Evolutionary conservation across 2,888 invertebrate species (phyloP).

Genomic region (Tinea pellionella): DNA sequence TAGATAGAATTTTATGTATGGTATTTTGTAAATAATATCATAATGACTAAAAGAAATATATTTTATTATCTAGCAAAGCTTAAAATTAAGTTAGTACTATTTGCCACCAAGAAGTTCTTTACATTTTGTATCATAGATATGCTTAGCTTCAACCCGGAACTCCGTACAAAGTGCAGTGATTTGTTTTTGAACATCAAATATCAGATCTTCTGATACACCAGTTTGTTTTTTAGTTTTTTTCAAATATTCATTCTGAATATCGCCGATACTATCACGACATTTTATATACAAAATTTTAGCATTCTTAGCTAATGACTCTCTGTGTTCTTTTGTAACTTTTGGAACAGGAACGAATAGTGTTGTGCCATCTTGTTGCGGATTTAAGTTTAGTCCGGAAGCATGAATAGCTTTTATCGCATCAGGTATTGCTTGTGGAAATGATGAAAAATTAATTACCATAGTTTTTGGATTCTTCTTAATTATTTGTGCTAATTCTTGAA

Average conservation of each 20-base stretch:
- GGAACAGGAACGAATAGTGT: conserved; percentile 89
- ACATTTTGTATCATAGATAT: conserved; percentile 76
- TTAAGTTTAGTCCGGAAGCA: conserved; percentile 89
- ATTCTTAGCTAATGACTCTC: conserved; percentile 88
- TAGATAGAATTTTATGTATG: no score
- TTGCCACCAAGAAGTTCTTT: conserved; percentile 70
- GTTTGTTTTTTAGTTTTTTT: conserved; percentile 78
- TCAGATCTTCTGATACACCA: conserved; percentile 77
- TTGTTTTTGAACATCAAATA: conserved; percentile 76
- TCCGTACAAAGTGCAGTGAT: conserved; percentile 76
- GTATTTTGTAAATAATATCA: no score
- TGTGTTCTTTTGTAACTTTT: conserved; percentile 92
- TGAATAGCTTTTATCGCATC: conserved; percentile 80
- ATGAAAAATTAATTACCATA: conserved; percentile 83
- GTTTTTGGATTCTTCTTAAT: conserved; percentile 88
- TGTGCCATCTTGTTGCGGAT: conserved; percentile 95
- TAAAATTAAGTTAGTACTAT: background rate
- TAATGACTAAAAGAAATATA: no score
- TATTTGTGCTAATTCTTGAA: conserved; percentile 91
- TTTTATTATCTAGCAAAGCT: no score
- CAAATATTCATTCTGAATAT: conserved; percentile 78
- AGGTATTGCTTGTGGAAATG: conserved; percentile 89
- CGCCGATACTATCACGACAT: conserved; percentile 80
- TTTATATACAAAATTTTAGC: conserved; percentile 86
- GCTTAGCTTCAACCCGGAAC: conserved; percentile 73